phyloP scores from a whole-genome alignment of 1,140 invertebrate species.

The Drosophila murphyi region DNA sequence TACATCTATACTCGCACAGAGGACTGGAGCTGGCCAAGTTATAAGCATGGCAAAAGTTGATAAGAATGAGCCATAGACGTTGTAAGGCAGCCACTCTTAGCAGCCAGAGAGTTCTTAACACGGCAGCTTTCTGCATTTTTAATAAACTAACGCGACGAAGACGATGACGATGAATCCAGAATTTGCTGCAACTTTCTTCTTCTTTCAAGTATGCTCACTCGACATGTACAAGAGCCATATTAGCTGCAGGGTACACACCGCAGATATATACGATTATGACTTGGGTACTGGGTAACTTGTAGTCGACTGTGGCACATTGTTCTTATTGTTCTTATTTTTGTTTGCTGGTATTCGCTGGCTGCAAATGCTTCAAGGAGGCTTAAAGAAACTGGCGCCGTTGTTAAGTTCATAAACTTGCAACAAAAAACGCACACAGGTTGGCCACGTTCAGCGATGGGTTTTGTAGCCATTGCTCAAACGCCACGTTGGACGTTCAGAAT shows the following conservation, averaged over 20 bases:
- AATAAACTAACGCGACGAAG: conserved; percentile 70
- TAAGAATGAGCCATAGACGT: conserved; percentile 82
- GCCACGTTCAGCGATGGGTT: conserved; percentile 56
- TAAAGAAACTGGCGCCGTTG: conserved; percentile 48
- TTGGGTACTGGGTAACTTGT: too few species aligned
- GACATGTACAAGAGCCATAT: background rate
- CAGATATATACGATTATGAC: too few species aligned
- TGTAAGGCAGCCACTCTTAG: conserved; percentile 76
- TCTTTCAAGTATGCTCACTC: conserved; percentile 3
- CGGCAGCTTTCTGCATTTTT: conserved; percentile 78
- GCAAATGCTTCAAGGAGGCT: conserved; percentile 80
- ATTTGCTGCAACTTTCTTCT: conserved; percentile 39
- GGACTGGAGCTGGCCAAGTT: conserved; percentile 52
- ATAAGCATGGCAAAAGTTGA: conserved; percentile 80
- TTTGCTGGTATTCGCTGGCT: conserved; percentile 36
- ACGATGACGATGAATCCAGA: conserved; percentile 29
- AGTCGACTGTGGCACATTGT: conserved; percentile 1
- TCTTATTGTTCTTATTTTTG: conserved; percentile 2
- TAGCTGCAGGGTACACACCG: too few species aligned
- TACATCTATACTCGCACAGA: background rate
- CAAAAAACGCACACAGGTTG: conserved; percentile 80
- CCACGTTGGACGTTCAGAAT: conserved; percentile 56
- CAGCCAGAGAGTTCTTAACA: conserved; percentile 69
- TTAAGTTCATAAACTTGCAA: conserved; percentile 80
- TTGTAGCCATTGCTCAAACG: conserved; percentile 76